Evolutionary conservation across 2,113 vertebrate species (phyloP), one percentile per base, ranked within the genome.

Genomic region (Melanotaenia duboulayi): DNA sequence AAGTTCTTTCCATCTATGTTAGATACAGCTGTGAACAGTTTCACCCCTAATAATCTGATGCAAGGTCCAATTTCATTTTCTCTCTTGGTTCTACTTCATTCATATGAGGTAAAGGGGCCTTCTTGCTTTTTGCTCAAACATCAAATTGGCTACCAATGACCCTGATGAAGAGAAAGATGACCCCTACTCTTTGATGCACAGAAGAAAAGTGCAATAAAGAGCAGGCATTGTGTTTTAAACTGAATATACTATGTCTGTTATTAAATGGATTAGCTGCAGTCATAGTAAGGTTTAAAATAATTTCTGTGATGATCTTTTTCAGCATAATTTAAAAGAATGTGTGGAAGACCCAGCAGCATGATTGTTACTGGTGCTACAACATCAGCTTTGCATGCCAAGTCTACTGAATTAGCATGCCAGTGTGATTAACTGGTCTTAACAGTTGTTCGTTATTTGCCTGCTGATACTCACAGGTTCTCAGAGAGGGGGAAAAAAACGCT

Each of bases 311-410:
- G 10, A 74, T 78, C 69, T 80, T 82, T 75, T 78, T 79, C 80
- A 87, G 71, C 61, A 76, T 57, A 72, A 66, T 83, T 20, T 32
- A 66, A 61, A 59, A 42, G 10, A 59, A 58, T 71, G 46, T 82
- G 67, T 60, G 54, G 44, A 82, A 74, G 83, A 25, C 49, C 35
- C 37, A 63, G 54, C 63, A 64, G 71, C 40, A 55, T 81, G 77
- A 77, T 68, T 84, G 67, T 74, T 65, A 52, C 55, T 74, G 73
- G 74, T 64, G 71, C 71, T 69, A 62, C 78, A 88, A 81, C 72
- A 85, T 81, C 51, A 77, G 57, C 85, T 82, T 74, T 80, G 73
- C 80, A 82, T 72, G 74, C 65, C 73, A 68, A 78, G 49, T 62
- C 52, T 62, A 60, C 54, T 56, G 58, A 84, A 76, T 86, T 87